Percentiles rank a stretch among this genome's conserved stretches.
Conservation (phyloP, 1,140 invertebrate species). For the Stenopsyche tienmushanensis region DNA sequence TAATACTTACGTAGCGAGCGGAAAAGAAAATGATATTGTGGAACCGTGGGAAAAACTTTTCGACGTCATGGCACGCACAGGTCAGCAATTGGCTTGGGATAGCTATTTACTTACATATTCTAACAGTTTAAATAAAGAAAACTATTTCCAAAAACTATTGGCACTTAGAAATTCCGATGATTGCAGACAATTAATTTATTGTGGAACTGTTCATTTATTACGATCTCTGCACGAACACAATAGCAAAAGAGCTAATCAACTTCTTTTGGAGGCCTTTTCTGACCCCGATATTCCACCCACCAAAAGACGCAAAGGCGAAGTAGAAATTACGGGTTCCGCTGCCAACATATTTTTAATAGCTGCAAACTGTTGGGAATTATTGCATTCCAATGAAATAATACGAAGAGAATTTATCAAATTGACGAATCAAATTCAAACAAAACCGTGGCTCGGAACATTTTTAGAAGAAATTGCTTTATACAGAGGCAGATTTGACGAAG, state of each 20-base stretch:
- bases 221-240: slow-evolving; percentile 71
- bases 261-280: slow-evolving; percentile 52
- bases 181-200: slow-evolving; percentile 64
- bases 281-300: slow-evolving; percentile 49
- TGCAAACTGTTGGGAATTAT: slow-evolving; percentile 81
- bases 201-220: slow-evolving; percentile 67
- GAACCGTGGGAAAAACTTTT: slow-evolving; percentile 82
- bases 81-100: slow-evolving; percentile 80
- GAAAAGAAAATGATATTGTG: slow-evolving; percentile 64
- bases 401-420: slow-evolving; percentile 73
- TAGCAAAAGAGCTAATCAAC: slow-evolving; percentile 52
- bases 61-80: slow-evolving; percentile 71
- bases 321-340: slow-evolving; percentile 58
- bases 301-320: slow-evolving; percentile 58
- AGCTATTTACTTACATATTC: slow-evolving; percentile 55
- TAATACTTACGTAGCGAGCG: slow-evolving; percentile 63
- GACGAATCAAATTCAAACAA: slow-evolving; percentile 66
- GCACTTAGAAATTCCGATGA: slow-evolving; percentile 55
- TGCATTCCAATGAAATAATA: slow-evolving; percentile 71
- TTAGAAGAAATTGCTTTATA: slow-evolving; percentile 73
- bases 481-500: slow-evolving; percentile 71
- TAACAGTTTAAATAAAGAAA: slow-evolving; percentile 61
- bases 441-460: slow-evolving; percentile 69
- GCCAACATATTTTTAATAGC: slow-evolving; percentile 72
- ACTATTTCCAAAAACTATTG: slow-evolving; percentile 69